Conservation (phyloP, 2,888 invertebrate species). For the Idaea dimidiata region DNA sequence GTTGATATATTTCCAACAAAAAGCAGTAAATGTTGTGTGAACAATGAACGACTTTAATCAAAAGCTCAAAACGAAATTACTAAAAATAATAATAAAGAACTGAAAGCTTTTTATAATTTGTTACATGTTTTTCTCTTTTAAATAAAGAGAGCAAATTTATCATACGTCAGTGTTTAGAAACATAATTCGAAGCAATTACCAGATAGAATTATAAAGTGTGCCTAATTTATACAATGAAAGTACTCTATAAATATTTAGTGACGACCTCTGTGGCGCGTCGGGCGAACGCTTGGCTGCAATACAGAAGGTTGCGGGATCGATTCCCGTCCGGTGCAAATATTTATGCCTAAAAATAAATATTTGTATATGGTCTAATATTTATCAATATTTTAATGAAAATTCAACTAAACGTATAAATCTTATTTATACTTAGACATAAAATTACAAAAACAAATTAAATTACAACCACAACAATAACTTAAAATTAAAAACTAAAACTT, state of each 20-base stretch:
- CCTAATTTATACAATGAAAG: background rate
- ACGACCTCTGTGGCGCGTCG: no score
- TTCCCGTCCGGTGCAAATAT: no score
- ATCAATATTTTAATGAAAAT: no score
- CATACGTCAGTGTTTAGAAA: background rate
- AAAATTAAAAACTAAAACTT: no score
- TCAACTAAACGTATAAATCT: no score
- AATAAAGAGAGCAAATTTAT: background rate
- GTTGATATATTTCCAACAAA: background rate
- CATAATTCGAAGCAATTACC: background rate
- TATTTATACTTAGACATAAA: no score
- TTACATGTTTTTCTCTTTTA: background rate
- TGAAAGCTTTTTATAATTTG: background rate
- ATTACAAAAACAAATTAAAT: no score
- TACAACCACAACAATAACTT: no score
- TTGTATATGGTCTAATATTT: no score
- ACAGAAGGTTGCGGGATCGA: no score
- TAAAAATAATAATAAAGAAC: background rate
- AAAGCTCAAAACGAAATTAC: background rate
- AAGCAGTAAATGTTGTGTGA: background rate
- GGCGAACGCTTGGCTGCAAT: no score
- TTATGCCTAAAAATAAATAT: no score
- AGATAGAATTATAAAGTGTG: background rate
- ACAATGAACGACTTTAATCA: background rate
- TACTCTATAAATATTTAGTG: background rate